phyloP scores from a whole-genome alignment of 1,140 invertebrate genomes.

The Drosophila ironensis region DNA sequence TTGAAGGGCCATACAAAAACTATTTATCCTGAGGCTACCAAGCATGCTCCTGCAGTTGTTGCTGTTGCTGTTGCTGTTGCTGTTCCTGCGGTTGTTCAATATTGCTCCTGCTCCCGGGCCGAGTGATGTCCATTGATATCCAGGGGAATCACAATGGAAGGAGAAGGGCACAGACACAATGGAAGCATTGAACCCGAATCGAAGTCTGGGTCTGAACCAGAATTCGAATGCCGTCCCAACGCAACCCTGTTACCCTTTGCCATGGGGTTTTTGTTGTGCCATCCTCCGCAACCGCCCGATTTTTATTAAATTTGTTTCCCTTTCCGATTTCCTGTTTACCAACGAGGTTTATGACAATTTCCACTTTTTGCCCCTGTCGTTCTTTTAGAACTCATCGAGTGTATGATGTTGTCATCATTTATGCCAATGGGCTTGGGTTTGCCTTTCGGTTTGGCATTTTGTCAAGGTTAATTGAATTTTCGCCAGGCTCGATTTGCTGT shows the following conservation, averaged over 20 bases:
- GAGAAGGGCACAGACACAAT: conserved; percentile 44
- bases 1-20: conserved; percentile 77
- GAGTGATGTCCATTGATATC: conserved; percentile 18
- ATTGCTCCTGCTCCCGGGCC: no score
- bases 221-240: conserved; percentile 7
- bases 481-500: conserved; percentile 31
- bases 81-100: conserved; percentile 76
- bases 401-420: conserved; percentile 57
- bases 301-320: conserved; percentile 80
- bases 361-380: conserved; percentile 63
- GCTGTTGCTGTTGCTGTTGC: conserved; percentile 53
- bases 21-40: conserved; percentile 76
- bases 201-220: conserved; percentile 27
- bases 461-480: conserved; percentile 76
- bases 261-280: conserved; percentile 40
- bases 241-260: conserved; percentile 45
- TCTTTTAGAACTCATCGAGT: conserved; percentile 40
- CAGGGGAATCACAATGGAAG: not conserved
- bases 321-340: conserved; percentile 4
- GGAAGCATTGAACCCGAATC: conserved; percentile 50
- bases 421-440: conserved; percentile 41
- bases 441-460: not conserved
- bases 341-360: conserved; percentile 67
- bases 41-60: conserved; percentile 51
- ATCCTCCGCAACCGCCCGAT: no score